Percentiles rank a stretch among this genome's conserved stretches.
These are phyloP conservation scores for Ovibos moschatus DNA, from an alignment of 2,113 vertebrate genomes.

Conservation along the genomic window DNA sequence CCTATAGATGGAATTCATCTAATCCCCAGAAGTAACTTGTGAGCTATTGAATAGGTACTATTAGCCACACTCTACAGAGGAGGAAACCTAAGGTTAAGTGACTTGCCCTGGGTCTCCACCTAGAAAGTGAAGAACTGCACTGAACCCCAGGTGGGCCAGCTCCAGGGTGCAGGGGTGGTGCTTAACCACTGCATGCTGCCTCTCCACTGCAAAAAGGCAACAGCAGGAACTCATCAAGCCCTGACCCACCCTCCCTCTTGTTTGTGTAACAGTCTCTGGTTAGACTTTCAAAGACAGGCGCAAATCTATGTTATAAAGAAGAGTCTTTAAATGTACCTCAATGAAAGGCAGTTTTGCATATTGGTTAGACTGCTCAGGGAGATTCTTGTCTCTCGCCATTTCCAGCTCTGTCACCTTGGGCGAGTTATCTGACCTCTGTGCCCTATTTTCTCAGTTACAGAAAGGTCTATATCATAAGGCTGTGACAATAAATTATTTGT, in stretches of 20 bases:
- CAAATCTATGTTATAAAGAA: neutral
- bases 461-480: neutral
- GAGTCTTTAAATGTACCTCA: neutral
- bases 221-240: neutral
- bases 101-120: neutral
- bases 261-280: neutral
- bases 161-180: neutral
- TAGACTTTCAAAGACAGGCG: neutral
- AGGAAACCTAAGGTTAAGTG: neutral
- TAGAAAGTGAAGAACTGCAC: neutral
- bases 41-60: neutral
- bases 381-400: neutral
- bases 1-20: neutral
- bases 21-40: neutral
- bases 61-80: neutral
- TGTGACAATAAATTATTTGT: neutral
- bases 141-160: neutral
- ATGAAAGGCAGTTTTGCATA: neutral
- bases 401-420: neutral
- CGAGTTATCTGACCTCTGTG: neutral
- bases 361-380: neutral
- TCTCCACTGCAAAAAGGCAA: neutral
- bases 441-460: neutral
- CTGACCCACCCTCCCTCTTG: neutral
- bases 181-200: neutral